Evolutionary conservation across 1,140 invertebrate genomes (phyloP).

Genomic region (Neoseiulus cucumeris): DNA sequence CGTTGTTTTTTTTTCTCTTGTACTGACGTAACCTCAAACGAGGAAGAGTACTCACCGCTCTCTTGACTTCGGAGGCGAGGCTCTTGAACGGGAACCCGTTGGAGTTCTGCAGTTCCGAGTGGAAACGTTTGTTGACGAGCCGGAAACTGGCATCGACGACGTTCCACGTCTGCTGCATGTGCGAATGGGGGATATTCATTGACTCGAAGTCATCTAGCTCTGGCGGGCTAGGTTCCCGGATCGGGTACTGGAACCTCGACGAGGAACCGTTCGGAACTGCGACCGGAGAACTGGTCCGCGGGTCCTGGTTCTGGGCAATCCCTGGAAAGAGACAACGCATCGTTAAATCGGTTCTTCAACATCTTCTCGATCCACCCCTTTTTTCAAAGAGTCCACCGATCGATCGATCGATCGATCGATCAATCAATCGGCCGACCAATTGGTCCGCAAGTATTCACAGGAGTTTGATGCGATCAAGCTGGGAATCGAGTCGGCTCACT

Average conservation of each 20-base stretch:
- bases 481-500: no score
- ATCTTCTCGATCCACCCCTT: no score
- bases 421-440: no score
- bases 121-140: background rate
- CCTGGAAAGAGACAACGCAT: background rate
- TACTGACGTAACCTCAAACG: no score
- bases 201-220: background rate
- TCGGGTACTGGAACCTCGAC: background rate
- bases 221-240: background rate
- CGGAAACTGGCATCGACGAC: constrained; percentile 4
- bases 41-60: background rate
- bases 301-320: background rate
- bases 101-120: background rate
- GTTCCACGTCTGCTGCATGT: background rate
- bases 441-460: no score
- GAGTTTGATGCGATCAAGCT: no score
- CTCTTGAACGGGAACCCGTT: constrained; percentile 7
- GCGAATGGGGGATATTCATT: background rate
- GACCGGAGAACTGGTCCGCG: background rate
- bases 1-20: no score
- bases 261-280: background rate
- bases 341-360: background rate
- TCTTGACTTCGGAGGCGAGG: background rate
- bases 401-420: no score
- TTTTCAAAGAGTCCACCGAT: no score